These are phyloP conservation scores for Tholera decimalis DNA, from an alignment of 2,888 invertebrate genomes.

Conservation along the genomic window DNA sequence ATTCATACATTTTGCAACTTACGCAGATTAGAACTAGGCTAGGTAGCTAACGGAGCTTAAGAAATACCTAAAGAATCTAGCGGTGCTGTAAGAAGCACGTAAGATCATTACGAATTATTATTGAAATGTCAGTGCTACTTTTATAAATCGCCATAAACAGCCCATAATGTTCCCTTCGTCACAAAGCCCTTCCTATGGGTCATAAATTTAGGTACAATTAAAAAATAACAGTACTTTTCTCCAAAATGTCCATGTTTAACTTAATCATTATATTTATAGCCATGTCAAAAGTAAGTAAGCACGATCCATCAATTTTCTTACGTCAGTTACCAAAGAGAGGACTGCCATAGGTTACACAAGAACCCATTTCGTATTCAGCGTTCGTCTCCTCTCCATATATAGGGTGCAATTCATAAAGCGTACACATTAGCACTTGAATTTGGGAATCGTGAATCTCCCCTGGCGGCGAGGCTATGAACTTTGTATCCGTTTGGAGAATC, in stretches of 20 bases:
- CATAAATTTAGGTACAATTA: too few species aligned
- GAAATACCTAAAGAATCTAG: neutral
- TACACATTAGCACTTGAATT: slow-evolving; percentile 68
- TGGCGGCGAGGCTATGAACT: slow-evolving; percentile 61
- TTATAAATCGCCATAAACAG: too few species aligned
- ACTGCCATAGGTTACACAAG: slow-evolving; percentile 45
- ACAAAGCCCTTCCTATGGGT: too few species aligned
- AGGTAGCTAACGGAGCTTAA: neutral
- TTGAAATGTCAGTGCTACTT: too few species aligned
- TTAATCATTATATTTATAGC: neutral
- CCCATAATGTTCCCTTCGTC: too few species aligned
- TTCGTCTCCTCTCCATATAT: slow-evolving; percentile 57
- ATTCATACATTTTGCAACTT: neutral
- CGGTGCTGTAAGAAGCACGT: neutral
- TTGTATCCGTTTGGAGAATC: slow-evolving; percentile 60
- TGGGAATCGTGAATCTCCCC: slow-evolving; percentile 61
- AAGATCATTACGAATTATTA: too few species aligned
- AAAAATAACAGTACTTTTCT: too few species aligned
- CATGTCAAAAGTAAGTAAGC: slow-evolving; percentile 39
- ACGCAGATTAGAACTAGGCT: slow-evolving; percentile 3
- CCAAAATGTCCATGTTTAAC: neutral
- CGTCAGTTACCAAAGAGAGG: slow-evolving; percentile 53
- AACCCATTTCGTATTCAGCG: slow-evolving; percentile 57
- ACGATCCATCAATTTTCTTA: slow-evolving; percentile 50
- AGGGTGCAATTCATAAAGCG: slow-evolving; percentile 65